phyloP scores from a whole-genome alignment of 2,797 vertebrate species.

The Gymnothorax reevesii region DNA sequence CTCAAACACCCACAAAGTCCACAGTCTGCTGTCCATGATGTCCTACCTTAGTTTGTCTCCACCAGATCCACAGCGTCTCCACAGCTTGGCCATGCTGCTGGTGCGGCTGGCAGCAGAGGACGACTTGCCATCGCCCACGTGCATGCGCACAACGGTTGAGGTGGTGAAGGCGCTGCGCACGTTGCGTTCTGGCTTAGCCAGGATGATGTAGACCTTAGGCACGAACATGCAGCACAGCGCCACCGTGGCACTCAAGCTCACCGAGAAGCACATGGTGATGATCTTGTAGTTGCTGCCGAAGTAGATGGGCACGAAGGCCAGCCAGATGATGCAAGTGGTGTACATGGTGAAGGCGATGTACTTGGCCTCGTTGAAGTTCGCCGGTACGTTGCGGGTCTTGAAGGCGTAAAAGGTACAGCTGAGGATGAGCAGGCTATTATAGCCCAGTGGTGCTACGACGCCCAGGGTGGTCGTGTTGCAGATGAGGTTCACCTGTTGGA shows the following conservation, averaged over 20 bases:
- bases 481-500: slow-evolving; percentile 94
- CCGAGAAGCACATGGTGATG: slow-evolving; percentile 99
- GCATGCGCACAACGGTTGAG: slow-evolving; percentile 97
- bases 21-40: neutral
- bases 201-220: slow-evolving; percentile 97
- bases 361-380: slow-evolving; percentile 98
- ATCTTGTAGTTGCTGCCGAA: slow-evolving; percentile 99
- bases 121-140: slow-evolving; percentile 92
- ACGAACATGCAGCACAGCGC: slow-evolving; percentile 98
- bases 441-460: slow-evolving; percentile 95
- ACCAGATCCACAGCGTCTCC: slow-evolving; percentile 85
- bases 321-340: slow-evolving; percentile 98
- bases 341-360: slow-evolving; percentile 99
- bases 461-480: slow-evolving; percentile 95
- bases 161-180: slow-evolving; percentile 98
- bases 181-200: slow-evolving; percentile 94
- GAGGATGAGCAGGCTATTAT: slow-evolving; percentile 94
- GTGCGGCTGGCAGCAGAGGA: slow-evolving; percentile 84
- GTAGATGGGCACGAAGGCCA: slow-evolving; percentile 99
- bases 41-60: slow-evolving; percentile 88
- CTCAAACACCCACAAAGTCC: neutral
- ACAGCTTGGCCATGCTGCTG: slow-evolving; percentile 91
- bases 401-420: slow-evolving; percentile 99
- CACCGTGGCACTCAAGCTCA: slow-evolving; percentile 95
- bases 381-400: slow-evolving; percentile 97